Conservation (phyloP, 2,797 vertebrate genomes). For the Huso huso region DNA sequence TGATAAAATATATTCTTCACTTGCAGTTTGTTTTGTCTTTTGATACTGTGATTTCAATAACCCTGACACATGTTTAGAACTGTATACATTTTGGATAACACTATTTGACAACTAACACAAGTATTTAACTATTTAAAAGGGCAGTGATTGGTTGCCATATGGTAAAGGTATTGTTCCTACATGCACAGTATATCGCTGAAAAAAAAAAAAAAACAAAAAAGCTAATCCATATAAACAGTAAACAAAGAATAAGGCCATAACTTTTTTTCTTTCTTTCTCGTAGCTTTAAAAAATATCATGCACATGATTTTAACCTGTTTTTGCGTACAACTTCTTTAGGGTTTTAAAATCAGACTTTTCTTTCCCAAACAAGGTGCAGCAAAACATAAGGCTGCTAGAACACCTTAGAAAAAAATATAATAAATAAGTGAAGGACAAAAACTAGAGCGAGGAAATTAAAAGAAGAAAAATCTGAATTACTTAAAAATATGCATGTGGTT, state of each 20-base stretch:
- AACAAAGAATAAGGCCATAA: conserved; percentile 47
- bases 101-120: conserved; percentile 9
- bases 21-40: no score
- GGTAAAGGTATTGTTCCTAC: conserved; percentile 55
- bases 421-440: conserved; percentile 55
- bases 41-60: conserved; percentile 35
- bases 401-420: conserved; percentile 38
- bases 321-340: conserved; percentile 60
- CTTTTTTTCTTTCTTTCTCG: conserved; percentile 47
- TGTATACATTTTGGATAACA: conserved; percentile 5
- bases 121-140: conserved; percentile 5
- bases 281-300: conserved; percentile 53
- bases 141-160: conserved; percentile 7
- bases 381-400: conserved; percentile 60
- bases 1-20: no score
- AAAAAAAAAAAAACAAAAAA: conserved; percentile 33
- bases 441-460: conserved; percentile 32
- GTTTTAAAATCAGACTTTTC: conserved; percentile 66
- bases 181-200: conserved; percentile 54
- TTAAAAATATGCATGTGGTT: conserved; percentile 68
- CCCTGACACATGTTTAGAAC: conserved; percentile 8
- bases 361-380: conserved; percentile 76
- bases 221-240: conserved; percentile 49
- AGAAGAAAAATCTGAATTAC: conserved; percentile 60
- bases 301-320: conserved; percentile 54